Conservation (phyloP, 2,113 vertebrate species). For the Pterocles burchelli region DNA sequence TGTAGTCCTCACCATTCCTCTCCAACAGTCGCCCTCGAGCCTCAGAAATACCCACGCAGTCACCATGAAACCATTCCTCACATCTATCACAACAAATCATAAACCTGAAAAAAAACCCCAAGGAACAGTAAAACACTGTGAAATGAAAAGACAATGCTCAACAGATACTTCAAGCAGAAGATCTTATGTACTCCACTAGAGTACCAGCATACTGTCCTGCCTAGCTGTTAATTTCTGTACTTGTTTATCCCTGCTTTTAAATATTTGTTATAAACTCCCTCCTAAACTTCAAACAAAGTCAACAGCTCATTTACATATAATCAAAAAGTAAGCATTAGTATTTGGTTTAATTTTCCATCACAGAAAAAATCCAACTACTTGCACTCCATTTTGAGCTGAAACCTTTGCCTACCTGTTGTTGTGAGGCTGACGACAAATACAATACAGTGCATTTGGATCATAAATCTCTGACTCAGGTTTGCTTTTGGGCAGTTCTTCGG, state of each 20-base stretch:
- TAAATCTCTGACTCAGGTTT: slow-evolving; percentile 80
- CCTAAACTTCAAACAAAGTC: not conserved
- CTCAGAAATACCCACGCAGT: slow-evolving; percentile 91
- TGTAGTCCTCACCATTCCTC: slow-evolving; percentile 85
- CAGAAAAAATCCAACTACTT: not conserved
- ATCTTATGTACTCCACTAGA: not conserved
- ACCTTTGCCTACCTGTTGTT: slow-evolving; percentile 83
- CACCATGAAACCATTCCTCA: slow-evolving; percentile 92
- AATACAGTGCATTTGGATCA: slow-evolving; percentile 83
- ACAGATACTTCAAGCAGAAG: not conserved
- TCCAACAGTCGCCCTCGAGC: slow-evolving; percentile 81
- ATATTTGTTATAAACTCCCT: not conserved
- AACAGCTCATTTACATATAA: not conserved
- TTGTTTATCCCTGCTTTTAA: not conserved
- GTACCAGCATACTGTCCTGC: not conserved
- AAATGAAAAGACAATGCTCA: not conserved
- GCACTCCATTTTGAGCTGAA: not conserved
- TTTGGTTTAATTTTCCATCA: not conserved
- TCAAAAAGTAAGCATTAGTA: not conserved
- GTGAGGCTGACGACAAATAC: slow-evolving; percentile 89
- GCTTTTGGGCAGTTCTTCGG: slow-evolving; percentile 7
- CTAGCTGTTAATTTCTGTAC: not conserved
- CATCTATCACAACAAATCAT: slow-evolving; percentile 95
- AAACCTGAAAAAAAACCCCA: slow-evolving; percentile 76
- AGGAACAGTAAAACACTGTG: not conserved